phyloP scores from a whole-genome alignment of 1,140 invertebrate species.

The Formica selysi region DNA sequence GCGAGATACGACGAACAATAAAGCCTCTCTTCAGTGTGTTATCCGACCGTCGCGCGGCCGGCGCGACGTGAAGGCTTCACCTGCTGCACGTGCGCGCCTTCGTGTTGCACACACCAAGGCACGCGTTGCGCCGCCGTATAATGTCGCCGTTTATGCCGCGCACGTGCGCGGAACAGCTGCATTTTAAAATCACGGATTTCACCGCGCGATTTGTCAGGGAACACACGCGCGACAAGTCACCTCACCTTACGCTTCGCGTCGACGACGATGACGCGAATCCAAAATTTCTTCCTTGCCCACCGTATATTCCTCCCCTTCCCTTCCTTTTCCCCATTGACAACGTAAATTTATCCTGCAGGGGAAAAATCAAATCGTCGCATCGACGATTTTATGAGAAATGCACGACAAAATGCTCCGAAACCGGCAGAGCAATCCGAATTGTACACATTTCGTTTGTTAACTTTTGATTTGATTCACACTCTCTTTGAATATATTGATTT shows the following conservation, averaged over 20 bases:
- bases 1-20: conserved; percentile 70
- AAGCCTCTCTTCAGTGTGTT: conserved; percentile 51
- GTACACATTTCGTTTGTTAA: background rate
- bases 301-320: background rate
- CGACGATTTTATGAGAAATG: conserved; percentile 22
- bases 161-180: conserved; percentile 81
- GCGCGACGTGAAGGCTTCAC: conserved; percentile 26
- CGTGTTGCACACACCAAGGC: background rate
- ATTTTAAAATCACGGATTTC: conserved; percentile 81
- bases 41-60: conserved; percentile 33
- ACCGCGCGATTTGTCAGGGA: conserved; percentile 68
- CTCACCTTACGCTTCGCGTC: conserved; percentile 23
- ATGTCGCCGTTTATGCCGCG: conserved; percentile 76
- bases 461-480: background rate
- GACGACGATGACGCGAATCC: conserved; percentile 40
- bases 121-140: conserved; percentile 50
- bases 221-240: conserved; percentile 60
- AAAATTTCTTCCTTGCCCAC: conserved; percentile 16
- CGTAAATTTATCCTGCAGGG: conserved; percentile 51
- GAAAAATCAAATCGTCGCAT: conserved; percentile 63
- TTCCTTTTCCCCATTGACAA: conserved; percentile 28
- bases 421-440: background rate
- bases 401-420: background rate
- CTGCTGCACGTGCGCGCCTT: conserved; percentile 26
- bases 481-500: conserved; percentile 15